These are phyloP conservation scores for Gasterosteus aculeatus DNA, from an alignment of 2,113 vertebrate genomes.

Conservation along the genomic window DNA sequence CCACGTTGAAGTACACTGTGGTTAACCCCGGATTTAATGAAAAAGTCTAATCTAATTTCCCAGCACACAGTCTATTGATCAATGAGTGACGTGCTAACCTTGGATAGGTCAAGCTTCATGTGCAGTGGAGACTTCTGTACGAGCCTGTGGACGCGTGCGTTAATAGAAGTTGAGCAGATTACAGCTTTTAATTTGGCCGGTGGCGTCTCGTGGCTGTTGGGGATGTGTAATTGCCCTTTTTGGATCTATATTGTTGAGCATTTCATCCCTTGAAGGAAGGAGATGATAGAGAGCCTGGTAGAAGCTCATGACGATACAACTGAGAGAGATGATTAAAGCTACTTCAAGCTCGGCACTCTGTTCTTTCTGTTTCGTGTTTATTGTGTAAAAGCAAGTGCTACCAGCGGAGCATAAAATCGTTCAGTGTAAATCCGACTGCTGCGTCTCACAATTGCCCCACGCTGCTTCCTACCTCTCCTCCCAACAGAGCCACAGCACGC, in stretches of 20 bases:
- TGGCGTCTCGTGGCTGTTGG: neutral
- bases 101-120: neutral
- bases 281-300: neutral
- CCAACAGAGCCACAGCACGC: neutral
- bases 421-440: slow-evolving; percentile 1
- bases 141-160: neutral
- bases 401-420: too few species aligned
- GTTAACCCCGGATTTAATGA: slow-evolving; percentile 3
- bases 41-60: neutral
- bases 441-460: neutral
- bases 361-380: neutral
- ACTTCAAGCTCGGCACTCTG: neutral
- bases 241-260: slow-evolving; percentile 9
- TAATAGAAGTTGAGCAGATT: slow-evolving; percentile 5
- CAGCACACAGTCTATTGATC: neutral
- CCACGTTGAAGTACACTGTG: neutral
- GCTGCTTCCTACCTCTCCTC: neutral
- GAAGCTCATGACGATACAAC: neutral
- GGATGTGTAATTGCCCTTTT: neutral
- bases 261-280: neutral
- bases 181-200: neutral
- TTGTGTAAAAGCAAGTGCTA: neutral
- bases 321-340: slow-evolving; percentile 5
- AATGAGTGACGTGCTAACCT: neutral
- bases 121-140: neutral